A percentile compares a stretch with the other conserved stretches of the same genome.
phyloP scores from a whole-genome alignment of 1,140 invertebrate species.

The Polypedilum pembai region DNA sequence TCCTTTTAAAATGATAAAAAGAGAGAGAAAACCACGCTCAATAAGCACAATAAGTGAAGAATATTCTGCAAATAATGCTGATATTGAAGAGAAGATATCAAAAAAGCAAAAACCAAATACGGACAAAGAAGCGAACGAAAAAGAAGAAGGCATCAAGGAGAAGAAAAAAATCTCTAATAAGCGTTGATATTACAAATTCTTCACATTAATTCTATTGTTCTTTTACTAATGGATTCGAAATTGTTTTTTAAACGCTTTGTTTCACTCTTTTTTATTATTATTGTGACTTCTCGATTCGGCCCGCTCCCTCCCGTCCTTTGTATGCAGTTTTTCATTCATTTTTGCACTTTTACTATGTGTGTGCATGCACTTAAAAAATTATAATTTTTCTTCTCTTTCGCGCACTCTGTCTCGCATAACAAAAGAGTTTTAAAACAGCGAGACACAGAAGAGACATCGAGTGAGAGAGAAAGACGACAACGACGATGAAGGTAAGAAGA shows the following conservation, averaged over 20 bases:
- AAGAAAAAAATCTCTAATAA: conserved; percentile 19
- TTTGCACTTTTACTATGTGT: not conserved
- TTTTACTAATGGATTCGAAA: conserved; percentile 23
- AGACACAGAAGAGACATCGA: not conserved
- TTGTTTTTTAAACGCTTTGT: conserved; percentile 26
- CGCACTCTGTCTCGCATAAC: not conserved
- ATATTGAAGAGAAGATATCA: not conserved
- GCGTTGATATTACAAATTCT: conserved; percentile 27
- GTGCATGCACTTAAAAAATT: conserved; percentile 13
- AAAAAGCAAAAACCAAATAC: not conserved
- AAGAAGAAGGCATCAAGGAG: not conserved
- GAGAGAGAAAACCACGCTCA: too few species aligned
- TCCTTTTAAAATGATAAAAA: too few species aligned
- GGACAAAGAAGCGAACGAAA: not conserved
- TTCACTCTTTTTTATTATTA: not conserved
- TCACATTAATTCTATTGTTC: conserved; percentile 27
- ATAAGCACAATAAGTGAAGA: too few species aligned
- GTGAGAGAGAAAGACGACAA: not conserved
- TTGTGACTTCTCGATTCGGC: not conserved
- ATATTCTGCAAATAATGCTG: not conserved
- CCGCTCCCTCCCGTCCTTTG: not conserved
- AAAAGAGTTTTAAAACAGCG: not conserved
- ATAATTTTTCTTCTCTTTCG: not conserved
- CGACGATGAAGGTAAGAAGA: not conserved
- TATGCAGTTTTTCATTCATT: conserved; percentile 20